phyloP scores from a whole-genome alignment of 2,888 invertebrate genomes.

The Rhimphoctona megacephalus region DNA sequence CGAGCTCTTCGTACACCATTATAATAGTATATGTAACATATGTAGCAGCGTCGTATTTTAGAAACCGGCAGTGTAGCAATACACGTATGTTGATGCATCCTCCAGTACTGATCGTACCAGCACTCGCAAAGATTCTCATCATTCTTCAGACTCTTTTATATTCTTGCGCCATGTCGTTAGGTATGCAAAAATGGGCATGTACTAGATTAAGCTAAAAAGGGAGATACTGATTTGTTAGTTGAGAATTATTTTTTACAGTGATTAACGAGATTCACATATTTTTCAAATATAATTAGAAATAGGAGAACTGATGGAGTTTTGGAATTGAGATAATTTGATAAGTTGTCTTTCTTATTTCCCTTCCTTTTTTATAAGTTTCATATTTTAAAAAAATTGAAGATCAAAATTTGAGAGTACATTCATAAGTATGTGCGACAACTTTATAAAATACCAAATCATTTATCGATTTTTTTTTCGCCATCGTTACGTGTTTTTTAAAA shows the following conservation, averaged over 20 bases:
- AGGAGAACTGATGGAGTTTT: not conserved
- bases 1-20: constrained; percentile 50
- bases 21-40: constrained; percentile 32
- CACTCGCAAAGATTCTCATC: constrained; percentile 33
- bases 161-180: not conserved
- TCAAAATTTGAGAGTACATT: too few relatives aligned
- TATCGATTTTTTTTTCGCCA: not conserved
- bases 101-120: constrained; percentile 7
- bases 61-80: not conserved
- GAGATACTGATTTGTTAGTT: not conserved
- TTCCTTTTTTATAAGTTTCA: too few relatives aligned
- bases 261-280: not conserved
- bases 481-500: not conserved
- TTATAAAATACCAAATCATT: too few relatives aligned
- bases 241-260: not conserved
- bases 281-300: not conserved
- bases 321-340: too few relatives aligned
- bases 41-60: not conserved
- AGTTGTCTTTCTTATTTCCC: too few relatives aligned
- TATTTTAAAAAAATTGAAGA: too few relatives aligned
- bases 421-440: too few relatives aligned
- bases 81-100: constrained; percentile 1
- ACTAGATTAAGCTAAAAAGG: not conserved
- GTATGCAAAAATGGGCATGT: not conserved
- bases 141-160: constrained; percentile 25